These are phyloP conservation scores for Heliconius eleuchia DNA, from an alignment of 1,140 invertebrate species.

Conservation along the genomic window DNA sequence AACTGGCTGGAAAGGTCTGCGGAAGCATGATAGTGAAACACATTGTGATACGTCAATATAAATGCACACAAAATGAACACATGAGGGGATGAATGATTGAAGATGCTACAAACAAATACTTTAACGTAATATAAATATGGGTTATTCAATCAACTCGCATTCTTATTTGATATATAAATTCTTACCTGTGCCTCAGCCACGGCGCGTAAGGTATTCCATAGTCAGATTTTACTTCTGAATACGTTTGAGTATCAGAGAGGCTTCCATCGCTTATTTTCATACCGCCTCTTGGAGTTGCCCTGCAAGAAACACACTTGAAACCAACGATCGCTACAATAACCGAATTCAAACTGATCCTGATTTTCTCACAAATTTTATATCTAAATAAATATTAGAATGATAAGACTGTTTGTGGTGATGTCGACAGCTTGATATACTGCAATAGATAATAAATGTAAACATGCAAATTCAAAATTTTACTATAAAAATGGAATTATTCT, in stretches of 20 bases:
- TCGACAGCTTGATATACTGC: conserved; percentile 15
- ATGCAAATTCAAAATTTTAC: neutral
- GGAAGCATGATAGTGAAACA: conserved; percentile 52
- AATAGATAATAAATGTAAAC: conserved; percentile 9
- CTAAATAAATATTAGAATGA: conserved; percentile 40
- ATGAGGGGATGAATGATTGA: conserved; percentile 38
- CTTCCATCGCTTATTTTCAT: conserved; percentile 88
- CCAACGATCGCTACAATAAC: conserved; percentile 19
- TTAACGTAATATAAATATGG: conserved; percentile 29
- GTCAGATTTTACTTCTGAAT: conserved; percentile 84
- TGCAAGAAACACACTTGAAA: conserved; percentile 48
- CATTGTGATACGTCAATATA: conserved; percentile 34
- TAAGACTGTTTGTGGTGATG: conserved; percentile 49
- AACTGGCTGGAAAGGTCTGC: conserved; percentile 61
- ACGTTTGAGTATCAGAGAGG: conserved; percentile 88
- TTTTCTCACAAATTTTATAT: conserved; percentile 43
- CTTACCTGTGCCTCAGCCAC: conserved; percentile 86
- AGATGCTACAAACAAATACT: conserved; percentile 39
- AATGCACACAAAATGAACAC: conserved; percentile 44
- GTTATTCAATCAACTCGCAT: conserved; percentile 43
- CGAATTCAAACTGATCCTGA: conserved; percentile 35
- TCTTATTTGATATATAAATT: conserved; percentile 35
- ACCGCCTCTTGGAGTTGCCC: conserved; percentile 81
- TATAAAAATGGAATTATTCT: neutral
- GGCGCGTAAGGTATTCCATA: conserved; percentile 86